Evolutionary conservation across 2,888 invertebrate genomes (phyloP), one percentile per base, ranked within the genome.

Genomic region (Copidosoma aretas): DNA sequence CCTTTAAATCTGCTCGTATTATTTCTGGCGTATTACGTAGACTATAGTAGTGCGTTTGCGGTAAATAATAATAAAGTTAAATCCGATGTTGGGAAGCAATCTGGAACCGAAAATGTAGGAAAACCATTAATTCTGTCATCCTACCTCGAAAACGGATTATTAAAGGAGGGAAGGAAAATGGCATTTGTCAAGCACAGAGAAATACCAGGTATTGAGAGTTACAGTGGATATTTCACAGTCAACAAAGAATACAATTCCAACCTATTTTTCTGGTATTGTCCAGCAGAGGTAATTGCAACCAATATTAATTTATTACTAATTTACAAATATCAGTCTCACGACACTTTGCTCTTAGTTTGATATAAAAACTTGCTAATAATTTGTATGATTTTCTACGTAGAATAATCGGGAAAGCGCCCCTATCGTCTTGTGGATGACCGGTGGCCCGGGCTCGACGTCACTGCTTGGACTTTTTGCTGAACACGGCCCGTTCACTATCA

Each of bases 181-280:
- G 86, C 88, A 0, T 79, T 87, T 0, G 89, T 90, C 0, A 84
- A 86, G 0, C 87, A 51, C 52, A n/a, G 17, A 1, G 54, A 54
- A 43, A 43, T 70, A 14, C 22, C 41, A 1, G 80, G 84, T 17
- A 86, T 91, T 32, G 87, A 85, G 74, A 92, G 93, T 77, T 92
- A 91, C 78, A 87, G 93, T 22, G 93, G 93, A 15, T 95, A 90
- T 80, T 86, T 96, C 67, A 96, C 95, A 0, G 95, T 95, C 0
- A 90, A 95, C 80, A 88, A 91, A 76, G 83, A 86, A 0, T 90
- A 86, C 77, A 88, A 91, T 75, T 93, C 94, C 0, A 94, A 95
- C 79, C 87, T 93, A 84, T 96, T 95, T 84, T 94, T 96, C 83
- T 95, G 95, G 95, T 95, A 92, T 80, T 94, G 95, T 80, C 94